These are phyloP conservation scores for Sarcophaga variegata DNA, from an alignment of 2,888 invertebrate species.

Conservation along the genomic window DNA sequence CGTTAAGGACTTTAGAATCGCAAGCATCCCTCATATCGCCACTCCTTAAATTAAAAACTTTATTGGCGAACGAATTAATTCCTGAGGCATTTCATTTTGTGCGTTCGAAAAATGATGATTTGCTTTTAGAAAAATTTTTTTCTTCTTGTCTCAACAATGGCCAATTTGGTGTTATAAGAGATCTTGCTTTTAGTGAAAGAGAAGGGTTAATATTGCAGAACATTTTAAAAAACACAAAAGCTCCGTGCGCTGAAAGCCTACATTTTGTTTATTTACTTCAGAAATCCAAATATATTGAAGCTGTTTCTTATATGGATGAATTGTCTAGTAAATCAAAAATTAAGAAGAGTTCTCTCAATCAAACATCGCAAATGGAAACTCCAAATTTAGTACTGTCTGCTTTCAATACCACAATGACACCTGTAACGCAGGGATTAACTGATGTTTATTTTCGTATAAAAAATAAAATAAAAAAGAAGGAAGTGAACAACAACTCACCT, in stretches of 20 bases:
- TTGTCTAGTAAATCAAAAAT: slow-evolving; percentile 73
- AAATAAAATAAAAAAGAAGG: slow-evolving; percentile 74
- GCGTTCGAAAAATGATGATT: slow-evolving; percentile 75
- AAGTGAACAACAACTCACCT: slow-evolving; percentile 71
- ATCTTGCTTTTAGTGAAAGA: slow-evolving; percentile 76
- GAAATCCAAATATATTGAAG: slow-evolving; percentile 80
- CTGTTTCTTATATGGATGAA: slow-evolving; percentile 79
- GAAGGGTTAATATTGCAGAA: slow-evolving; percentile 78
- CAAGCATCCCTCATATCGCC: slow-evolving; percentile 75
- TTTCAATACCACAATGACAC: slow-evolving; percentile 80
- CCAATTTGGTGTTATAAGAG: slow-evolving; percentile 77
- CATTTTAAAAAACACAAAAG: slow-evolving; percentile 75
- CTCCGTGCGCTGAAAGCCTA: slow-evolving; percentile 76
- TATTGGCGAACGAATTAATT: slow-evolving; percentile 78
- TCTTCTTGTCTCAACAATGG: slow-evolving; percentile 75
- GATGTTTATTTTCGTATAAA: slow-evolving; percentile 78
- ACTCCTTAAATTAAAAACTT: slow-evolving; percentile 75
- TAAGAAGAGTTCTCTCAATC: slow-evolving; percentile 46
- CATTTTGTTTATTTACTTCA: slow-evolving; percentile 80
- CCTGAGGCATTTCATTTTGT: slow-evolving; percentile 80
- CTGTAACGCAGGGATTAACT: slow-evolving; percentile 77
- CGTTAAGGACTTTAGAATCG: slow-evolving; percentile 76
- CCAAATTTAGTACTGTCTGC: slow-evolving; percentile 78
- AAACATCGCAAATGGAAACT: slow-evolving; percentile 73
- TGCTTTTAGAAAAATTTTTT: slow-evolving; percentile 77